Conservation (phyloP, 2,113 vertebrate species). For the Amphiprion ocellaris region DNA sequence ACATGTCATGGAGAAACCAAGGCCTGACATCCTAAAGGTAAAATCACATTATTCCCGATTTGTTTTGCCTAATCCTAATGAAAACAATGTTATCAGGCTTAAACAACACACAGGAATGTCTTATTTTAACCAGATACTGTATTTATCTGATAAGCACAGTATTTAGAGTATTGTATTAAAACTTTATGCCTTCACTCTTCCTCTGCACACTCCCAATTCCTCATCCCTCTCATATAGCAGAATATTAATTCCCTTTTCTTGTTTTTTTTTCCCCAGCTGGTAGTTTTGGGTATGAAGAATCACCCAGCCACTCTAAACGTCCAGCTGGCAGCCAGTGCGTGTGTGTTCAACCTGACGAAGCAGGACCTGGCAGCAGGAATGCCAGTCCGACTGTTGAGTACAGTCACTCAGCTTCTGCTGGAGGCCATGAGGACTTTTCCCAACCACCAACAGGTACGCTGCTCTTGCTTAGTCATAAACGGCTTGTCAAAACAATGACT, state of each 20-base stretch:
- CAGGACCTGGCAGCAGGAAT: conserved; percentile 96
- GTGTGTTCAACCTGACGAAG: conserved; percentile 98
- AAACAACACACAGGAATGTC: not conserved
- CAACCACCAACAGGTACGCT: conserved; percentile 92
- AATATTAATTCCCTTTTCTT: not conserved
- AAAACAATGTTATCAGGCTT: not conserved
- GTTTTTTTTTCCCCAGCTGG: conserved; percentile 85
- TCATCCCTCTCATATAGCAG: not conserved
- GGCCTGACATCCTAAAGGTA: conserved; percentile 98
- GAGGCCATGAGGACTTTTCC: conserved; percentile 99
- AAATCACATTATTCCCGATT: not conserved
- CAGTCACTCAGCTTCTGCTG: conserved; percentile 93
- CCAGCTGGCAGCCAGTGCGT: conserved; percentile 96
- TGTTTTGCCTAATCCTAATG: too few relatives aligned
- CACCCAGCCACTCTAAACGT: conserved; percentile 96
- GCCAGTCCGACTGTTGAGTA: conserved; percentile 93
- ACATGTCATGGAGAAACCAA: conserved; percentile 96
- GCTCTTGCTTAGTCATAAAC: not conserved
- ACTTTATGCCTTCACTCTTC: too few relatives aligned
- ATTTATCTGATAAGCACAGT: too few relatives aligned
- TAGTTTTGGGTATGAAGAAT: conserved; percentile 97
- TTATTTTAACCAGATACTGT: too few relatives aligned
- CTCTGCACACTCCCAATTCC: not conserved
- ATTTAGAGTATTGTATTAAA: not conserved
- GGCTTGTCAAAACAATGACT: not conserved